phyloP scores from a whole-genome alignment of 30 jellyfish, hydroid and myxozoan species.

The Clytia hemisphaerica region DNA sequence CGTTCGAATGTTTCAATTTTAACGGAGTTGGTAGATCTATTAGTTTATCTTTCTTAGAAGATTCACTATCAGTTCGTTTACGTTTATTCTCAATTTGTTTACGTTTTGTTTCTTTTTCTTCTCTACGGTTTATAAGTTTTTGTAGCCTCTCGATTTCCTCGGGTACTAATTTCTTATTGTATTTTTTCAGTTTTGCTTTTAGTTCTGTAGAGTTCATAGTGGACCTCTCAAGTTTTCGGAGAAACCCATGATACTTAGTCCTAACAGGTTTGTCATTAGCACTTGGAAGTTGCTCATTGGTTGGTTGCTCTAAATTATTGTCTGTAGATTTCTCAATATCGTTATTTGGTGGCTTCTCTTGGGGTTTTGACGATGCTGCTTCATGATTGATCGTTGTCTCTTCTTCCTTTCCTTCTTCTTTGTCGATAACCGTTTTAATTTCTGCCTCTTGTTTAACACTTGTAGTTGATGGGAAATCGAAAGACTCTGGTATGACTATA shows the following conservation, averaged over 20 bases:
- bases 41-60: too few relatives aligned
- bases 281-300: too few relatives aligned
- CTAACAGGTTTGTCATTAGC: not conserved
- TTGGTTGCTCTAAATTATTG: not conserved
- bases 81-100: too few relatives aligned
- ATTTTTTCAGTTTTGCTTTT: not conserved
- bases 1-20: too few relatives aligned
- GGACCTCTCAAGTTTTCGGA: too few relatives aligned
- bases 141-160: constrained; percentile 40
- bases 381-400: not conserved
- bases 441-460: not conserved
- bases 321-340: not conserved
- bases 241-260: not conserved
- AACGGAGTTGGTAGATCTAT: too few relatives aligned
- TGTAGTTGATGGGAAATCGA: too few relatives aligned
- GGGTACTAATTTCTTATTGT: constrained; percentile 23
- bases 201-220: too few relatives aligned
- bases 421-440: not conserved
- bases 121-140: constrained; percentile 36
- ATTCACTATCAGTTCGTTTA: too few relatives aligned
- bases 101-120: too few relatives aligned
- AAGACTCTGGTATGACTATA: too few relatives aligned
- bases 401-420: not conserved
- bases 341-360: not conserved
- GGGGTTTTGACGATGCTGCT: not conserved